Evolutionary conservation across 2,888 invertebrate species (phyloP).

Genomic region (Brenthis daphne): DNA sequence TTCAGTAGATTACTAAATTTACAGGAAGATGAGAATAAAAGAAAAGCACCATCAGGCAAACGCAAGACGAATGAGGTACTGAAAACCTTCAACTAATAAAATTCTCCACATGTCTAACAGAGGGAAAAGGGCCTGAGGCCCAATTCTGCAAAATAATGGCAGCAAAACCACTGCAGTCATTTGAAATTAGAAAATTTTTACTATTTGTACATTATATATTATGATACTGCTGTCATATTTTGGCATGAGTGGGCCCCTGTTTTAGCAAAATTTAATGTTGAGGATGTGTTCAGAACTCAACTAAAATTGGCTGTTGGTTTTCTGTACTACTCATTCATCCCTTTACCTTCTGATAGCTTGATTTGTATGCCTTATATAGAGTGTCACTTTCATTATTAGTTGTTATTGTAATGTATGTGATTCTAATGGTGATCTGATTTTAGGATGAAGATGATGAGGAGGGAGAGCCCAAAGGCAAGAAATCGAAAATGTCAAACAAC

Average conservation of each 20-base stretch:
- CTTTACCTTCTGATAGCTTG: constrained; percentile 74
- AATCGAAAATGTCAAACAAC: constrained; percentile 87
- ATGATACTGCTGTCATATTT: constrained; percentile 48
- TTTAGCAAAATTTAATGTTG: constrained; percentile 44
- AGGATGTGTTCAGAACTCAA: constrained; percentile 1
- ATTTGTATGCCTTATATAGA: constrained; percentile 15
- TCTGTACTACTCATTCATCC: constrained; percentile 76
- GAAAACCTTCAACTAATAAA: constrained; percentile 77
- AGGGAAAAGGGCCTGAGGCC: constrained; percentile 68
- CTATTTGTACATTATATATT: background rate
- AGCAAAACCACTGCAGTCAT: constrained; percentile 29
- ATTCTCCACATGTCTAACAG: constrained; percentile 50
- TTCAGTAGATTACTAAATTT: constrained; percentile 73
- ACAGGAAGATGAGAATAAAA: constrained; percentile 80
- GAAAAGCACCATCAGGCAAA: constrained; percentile 77
- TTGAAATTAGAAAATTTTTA: background rate
- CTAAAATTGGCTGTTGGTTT: constrained; percentile 74
- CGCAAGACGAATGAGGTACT: constrained; percentile 82
- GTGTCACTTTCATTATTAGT: background rate
- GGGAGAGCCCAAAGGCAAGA: constrained; percentile 90
- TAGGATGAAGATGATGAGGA: constrained; percentile 89
- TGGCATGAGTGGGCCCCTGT: constrained; percentile 49
- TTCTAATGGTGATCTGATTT: constrained; percentile 11
- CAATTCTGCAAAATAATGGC: constrained; percentile 53
- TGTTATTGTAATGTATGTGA: background rate